These are phyloP conservation scores for Phaedon cochleariae DNA, from an alignment of 2,888 invertebrate genomes.

Conservation along the genomic window DNA sequence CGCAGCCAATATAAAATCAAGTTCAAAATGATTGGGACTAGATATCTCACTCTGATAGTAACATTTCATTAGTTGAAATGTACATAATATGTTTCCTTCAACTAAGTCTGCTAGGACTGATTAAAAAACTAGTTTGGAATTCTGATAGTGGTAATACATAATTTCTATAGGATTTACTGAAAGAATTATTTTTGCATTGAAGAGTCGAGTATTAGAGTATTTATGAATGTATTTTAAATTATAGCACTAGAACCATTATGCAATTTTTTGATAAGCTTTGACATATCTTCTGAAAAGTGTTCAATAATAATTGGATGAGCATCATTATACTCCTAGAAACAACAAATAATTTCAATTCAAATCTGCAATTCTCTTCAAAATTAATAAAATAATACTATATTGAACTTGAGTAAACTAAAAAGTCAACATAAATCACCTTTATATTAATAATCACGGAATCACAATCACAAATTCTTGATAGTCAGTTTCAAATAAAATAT, in stretches of 20 bases:
- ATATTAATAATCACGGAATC: no score
- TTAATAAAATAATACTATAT: no score
- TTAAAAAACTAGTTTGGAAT: constrained; percentile 14
- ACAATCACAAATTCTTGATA: no score
- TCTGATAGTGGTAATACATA: constrained; percentile 28
- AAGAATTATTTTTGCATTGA: constrained; percentile 45
- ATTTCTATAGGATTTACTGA: constrained; percentile 38
- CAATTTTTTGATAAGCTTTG: constrained; percentile 50
- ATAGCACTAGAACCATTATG: constrained; percentile 36
- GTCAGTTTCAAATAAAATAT: no score
- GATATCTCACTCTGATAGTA: no score
- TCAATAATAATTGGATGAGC: constrained; percentile 12
- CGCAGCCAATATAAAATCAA: no score
- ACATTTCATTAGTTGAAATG: not conserved
- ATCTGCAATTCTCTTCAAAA: no score
- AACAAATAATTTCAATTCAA: no score
- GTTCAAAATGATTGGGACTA: not conserved
- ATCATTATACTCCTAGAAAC: constrained; percentile 21
- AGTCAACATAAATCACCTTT: no score
- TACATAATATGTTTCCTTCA: not conserved
- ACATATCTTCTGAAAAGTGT: constrained; percentile 47
- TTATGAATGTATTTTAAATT: constrained; percentile 39
- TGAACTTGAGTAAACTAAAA: no score
- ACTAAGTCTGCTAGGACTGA: constrained; percentile 30
- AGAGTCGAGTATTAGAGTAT: constrained; percentile 35